phyloP scores from a whole-genome alignment of 2,113 vertebrate species.

The Cygnus buccinator region DNA sequence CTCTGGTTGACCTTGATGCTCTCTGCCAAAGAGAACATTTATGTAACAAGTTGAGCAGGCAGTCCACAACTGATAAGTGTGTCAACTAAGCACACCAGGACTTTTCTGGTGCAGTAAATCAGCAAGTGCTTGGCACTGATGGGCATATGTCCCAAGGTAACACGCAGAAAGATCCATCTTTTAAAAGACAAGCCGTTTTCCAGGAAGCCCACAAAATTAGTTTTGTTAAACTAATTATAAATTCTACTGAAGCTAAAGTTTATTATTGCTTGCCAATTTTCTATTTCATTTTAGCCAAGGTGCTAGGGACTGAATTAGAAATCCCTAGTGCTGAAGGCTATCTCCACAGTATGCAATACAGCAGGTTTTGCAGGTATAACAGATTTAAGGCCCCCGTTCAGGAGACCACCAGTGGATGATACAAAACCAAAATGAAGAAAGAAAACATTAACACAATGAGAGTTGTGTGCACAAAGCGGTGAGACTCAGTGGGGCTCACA shows the following conservation, averaged over 20 bases:
- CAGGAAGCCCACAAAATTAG: rapidly evolving
- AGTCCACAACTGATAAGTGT: rapidly evolving
- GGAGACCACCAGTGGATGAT: neutral
- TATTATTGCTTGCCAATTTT: neutral
- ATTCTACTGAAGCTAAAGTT: neutral
- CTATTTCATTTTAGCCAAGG: neutral
- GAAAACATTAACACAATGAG: neutral
- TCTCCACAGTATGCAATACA: rapidly evolving
- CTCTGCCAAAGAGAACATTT: neutral
- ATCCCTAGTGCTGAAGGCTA: neutral
- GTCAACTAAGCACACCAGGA: neutral
- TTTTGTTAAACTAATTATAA: neutral
- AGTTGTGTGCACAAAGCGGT: neutral
- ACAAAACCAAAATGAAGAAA: neutral
- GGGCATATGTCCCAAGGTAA: neutral
- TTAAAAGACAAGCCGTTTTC: neutral
- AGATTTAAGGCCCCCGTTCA: neutral
- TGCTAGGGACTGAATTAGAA: neutral
- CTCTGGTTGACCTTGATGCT: neutral
- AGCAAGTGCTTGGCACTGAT: neutral
- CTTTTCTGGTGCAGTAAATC: neutral
- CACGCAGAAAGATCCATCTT: neutral
- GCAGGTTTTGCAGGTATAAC: neutral
- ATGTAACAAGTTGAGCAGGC: neutral
- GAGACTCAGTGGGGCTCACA: neutral